phyloP scores from a whole-genome alignment of 2,113 vertebrate species.

The Ceratotherium simum region DNA sequence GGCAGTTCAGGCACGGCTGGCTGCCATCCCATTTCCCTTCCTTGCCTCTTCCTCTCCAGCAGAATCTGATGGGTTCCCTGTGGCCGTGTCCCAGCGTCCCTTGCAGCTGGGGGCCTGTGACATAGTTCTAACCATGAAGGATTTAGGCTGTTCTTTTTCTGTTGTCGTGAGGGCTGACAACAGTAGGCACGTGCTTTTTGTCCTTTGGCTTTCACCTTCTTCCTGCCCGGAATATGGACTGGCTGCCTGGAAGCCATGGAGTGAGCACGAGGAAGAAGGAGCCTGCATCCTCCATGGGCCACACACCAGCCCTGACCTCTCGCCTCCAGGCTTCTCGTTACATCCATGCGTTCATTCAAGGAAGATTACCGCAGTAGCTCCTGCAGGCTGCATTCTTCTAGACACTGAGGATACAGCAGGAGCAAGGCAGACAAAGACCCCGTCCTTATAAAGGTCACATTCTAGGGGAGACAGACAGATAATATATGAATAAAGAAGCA shows the following conservation, averaged over 20 bases:
- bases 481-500: background rate
- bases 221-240: background rate
- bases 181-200: background rate
- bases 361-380: background rate
- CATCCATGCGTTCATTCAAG: background rate
- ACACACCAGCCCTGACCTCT: background rate
- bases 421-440: background rate
- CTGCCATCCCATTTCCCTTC: background rate
- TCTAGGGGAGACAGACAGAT: background rate
- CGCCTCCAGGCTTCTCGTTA: background rate
- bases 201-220: background rate
- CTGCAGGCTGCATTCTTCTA: background rate
- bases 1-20: background rate
- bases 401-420: background rate
- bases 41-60: background rate
- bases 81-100: background rate
- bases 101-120: background rate
- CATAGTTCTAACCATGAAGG: background rate
- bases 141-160: background rate
- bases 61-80: background rate
- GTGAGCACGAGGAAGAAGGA: background rate
- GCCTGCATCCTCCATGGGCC: background rate
- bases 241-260: background rate
- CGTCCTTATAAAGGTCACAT: background rate
- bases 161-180: background rate